These are phyloP conservation scores for Vulpes lagopus DNA, from an alignment of 2,113 vertebrate genomes.

Conservation along the genomic window DNA sequence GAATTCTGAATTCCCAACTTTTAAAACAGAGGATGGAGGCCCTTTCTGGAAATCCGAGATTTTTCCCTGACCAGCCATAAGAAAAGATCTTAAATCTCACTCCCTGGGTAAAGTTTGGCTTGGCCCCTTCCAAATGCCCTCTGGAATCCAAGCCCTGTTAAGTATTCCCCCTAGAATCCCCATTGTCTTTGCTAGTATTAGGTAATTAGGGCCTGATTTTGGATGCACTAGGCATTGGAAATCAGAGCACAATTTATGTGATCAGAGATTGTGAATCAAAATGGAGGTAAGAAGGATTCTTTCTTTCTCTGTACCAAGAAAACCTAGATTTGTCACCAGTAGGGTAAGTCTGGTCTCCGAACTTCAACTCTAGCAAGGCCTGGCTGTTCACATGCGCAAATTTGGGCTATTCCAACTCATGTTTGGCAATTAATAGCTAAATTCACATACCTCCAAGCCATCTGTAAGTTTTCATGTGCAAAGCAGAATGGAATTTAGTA, in stretches of 20 bases:
- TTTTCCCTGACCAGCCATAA: slow-evolving; percentile 60
- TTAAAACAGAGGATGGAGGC: background rate
- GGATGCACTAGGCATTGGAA: slow-evolving; percentile 73
- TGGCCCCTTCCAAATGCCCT: slow-evolving; percentile 72
- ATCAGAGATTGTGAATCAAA: slow-evolving; percentile 23
- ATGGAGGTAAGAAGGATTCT: background rate
- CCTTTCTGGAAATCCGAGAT: slow-evolving; percentile 69
- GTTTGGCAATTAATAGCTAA: background rate
- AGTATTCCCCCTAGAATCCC: slow-evolving; percentile 66
- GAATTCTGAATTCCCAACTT: background rate
- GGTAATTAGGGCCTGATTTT: slow-evolving; percentile 80
- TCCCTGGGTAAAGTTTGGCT: slow-evolving; percentile 70
- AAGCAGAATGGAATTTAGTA: background rate
- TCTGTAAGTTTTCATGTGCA: background rate
- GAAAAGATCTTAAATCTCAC: slow-evolving; percentile 80
- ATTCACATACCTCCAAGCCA: background rate
- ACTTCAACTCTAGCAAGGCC: background rate
- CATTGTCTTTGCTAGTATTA: slow-evolving; percentile 80
- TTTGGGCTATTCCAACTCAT: slow-evolving; percentile 55
- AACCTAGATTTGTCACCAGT: background rate
- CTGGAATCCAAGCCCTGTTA: slow-evolving; percentile 77
- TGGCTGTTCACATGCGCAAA: background rate
- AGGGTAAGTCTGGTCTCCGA: background rate
- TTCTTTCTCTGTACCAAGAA: background rate
- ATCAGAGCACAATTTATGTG: background rate